Evolutionary conservation across 2,113 vertebrate genomes (phyloP).

Genomic region (Anoplopoma fimbria): DNA sequence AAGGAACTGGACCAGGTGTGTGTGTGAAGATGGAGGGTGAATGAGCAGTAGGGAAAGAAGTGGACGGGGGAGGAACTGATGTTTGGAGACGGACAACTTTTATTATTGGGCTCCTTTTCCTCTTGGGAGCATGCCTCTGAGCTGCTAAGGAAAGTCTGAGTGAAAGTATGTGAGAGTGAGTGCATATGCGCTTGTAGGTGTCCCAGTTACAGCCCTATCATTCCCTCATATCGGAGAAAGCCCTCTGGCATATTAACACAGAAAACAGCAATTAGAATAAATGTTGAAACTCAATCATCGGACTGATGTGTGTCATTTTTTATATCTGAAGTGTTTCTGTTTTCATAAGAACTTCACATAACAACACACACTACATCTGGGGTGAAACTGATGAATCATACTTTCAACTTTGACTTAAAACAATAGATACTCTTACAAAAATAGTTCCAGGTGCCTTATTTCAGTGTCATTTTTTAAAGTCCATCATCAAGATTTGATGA

Average conservation of each 20-base stretch:
- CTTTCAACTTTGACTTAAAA: fast-evolving
- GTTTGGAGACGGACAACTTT: slow-evolving; percentile 19
- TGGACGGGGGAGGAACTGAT: neutral
- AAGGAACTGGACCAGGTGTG: slow-evolving; percentile 56
- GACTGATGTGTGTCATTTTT: neutral
- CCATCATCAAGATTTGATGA: neutral
- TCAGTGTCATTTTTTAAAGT: neutral
- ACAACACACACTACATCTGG: neutral
- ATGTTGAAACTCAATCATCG: slow-evolving; percentile 30
- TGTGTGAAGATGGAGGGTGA: slow-evolving; percentile 3
- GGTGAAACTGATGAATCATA: neutral
- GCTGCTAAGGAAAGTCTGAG: slow-evolving; percentile 55
- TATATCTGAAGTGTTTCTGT: neutral
- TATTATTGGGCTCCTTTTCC: slow-evolving; percentile 45
- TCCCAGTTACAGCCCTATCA: slow-evolving; percentile 25
- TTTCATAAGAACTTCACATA: neutral
- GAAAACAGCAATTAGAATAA: slow-evolving; percentile 62
- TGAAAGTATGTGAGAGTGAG: slow-evolving; percentile 25
- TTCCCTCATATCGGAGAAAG: slow-evolving; percentile 33
- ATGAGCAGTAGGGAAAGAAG: slow-evolving; percentile 1
- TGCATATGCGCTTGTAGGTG: slow-evolving; percentile 42
- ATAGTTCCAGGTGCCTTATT: neutral
- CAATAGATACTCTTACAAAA: neutral
- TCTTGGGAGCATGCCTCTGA: slow-evolving; percentile 51
- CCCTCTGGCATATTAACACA: slow-evolving; percentile 59